Evolutionary conservation across 2,113 vertebrate genomes (phyloP), one percentile per base, ranked within the genome.

Genomic region (Hippocampus abdominalis): DNA sequence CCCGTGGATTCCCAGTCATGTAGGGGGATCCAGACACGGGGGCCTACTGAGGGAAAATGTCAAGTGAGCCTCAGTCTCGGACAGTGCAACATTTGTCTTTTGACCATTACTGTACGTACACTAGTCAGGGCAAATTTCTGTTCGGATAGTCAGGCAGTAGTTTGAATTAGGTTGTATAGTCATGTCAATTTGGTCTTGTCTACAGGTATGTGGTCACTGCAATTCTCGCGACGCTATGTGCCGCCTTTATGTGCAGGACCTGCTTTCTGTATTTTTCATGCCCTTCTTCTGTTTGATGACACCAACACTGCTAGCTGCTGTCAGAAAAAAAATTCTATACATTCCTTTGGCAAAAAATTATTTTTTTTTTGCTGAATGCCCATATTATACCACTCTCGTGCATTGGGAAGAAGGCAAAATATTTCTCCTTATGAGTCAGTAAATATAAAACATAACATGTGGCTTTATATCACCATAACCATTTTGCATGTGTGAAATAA

Each of bases 1-100:
- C 73, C 73, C 70, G 56, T 83, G 72, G 56, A 71, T 81, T 84
- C 68, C 77, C 62, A 75, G 73, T 84, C 70, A 70, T 77, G 68
- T 79, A 74, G 71, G 75, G 76, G 70, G 75, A 68, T 82, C 66
- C 81, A 82, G 73, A 77, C 67, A 8, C 73, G 59, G 75, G 65
- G 80, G 83, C 70, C 77, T 66, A 39, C 39, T 32, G 72, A 79
- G 73, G 84, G 74, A 84, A 61, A 72, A 60, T 8, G 51, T 67
- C 60, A 66, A 66, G 68, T 59, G 49, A 69, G 53, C 68, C 66
- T 76, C 63, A 64, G 2, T 36, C 61, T 70, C 56, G 53, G 29
- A 75, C 69, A 64, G 63, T 62, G 65, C 36, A 54, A 23, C 20
- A 18, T 39, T 54, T 72, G 49, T 71, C 39, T 65, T 70, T 13